Conservation (phyloP, 1,140 invertebrate genomes). For the Papilio helenus region DNA sequence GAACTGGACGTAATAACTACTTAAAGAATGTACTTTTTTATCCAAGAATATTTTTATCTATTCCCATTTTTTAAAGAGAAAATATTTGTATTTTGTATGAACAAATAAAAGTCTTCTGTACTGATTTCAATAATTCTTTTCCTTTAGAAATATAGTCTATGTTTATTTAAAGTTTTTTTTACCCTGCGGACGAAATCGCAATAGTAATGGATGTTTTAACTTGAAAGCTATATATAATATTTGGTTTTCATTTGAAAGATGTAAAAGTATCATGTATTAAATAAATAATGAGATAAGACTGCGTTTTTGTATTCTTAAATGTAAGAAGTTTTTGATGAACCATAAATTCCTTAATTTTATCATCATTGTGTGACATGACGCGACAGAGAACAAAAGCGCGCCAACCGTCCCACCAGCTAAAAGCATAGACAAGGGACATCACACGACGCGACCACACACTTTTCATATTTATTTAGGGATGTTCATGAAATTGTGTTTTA, state of each 20-base stretch:
- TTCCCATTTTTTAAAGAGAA: no score
- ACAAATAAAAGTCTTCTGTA: no score
- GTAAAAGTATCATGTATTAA: no score
- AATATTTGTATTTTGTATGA: no score
- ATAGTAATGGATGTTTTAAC: no score
- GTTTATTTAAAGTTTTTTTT: no score
- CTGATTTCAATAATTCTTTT: no score
- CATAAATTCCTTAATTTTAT: conserved; percentile 31
- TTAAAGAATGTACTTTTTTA: not conserved
- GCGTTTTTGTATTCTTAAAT: no score
- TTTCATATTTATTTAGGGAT: conserved; percentile 31
- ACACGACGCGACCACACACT: conserved; percentile 34
- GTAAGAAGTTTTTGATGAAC: conserved; percentile 4
- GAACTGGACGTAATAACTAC: not conserved
- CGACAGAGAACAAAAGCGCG: conserved; percentile 30
- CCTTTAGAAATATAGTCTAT: no score
- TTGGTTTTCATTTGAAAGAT: not conserved
- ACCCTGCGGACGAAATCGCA: no score
- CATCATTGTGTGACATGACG: not conserved
- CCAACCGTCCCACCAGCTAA: conserved; percentile 32
- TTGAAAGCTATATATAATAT: no score
- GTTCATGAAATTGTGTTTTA: not conserved
- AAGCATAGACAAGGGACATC: conserved; percentile 35
- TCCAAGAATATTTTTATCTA: not conserved
- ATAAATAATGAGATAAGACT: no score